Evolutionary conservation across 2,113 vertebrate genomes (phyloP).

Genomic region (Brachyistius frenatus): DNA sequence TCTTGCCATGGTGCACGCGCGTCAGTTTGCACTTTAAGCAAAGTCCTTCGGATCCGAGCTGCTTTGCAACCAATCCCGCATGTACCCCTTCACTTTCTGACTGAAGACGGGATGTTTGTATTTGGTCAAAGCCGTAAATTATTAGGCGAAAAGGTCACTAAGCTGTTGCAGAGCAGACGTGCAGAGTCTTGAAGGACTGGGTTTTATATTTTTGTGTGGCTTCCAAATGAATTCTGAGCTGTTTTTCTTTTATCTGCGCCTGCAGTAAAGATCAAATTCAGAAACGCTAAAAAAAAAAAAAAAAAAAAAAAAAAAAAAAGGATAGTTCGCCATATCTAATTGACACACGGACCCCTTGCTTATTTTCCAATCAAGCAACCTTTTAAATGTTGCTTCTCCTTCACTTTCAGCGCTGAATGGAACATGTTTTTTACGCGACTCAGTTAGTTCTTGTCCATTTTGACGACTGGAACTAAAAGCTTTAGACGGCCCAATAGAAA

Average conservation of each 20-base stretch:
- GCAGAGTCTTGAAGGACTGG: background rate
- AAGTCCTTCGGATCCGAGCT: slow-evolving; percentile 14
- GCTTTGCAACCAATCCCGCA: background rate
- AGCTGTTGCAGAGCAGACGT: slow-evolving; percentile 14
- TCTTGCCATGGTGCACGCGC: slow-evolving; percentile 13
- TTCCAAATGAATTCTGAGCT: slow-evolving; percentile 20
- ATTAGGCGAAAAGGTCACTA: slow-evolving; percentile 33
- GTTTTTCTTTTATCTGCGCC: slow-evolving; percentile 33
- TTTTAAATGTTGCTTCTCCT: slow-evolving; percentile 49
- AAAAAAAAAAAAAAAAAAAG: background rate
- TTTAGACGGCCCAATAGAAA: slow-evolving; percentile 90
- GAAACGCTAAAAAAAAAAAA: background rate
- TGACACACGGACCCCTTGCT: slow-evolving; percentile 22
- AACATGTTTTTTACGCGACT: slow-evolving; percentile 67
- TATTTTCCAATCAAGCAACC: slow-evolving; percentile 33
- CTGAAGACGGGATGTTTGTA: slow-evolving; percentile 29
- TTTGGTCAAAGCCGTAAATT: slow-evolving; percentile 47
- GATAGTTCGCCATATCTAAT: background rate
- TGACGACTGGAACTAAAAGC: slow-evolving; percentile 87
- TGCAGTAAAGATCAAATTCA: slow-evolving; percentile 33
- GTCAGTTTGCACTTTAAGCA: background rate
- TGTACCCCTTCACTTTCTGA: slow-evolving; percentile 6
- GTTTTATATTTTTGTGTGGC: slow-evolving; percentile 15
- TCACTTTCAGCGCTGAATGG: slow-evolving; percentile 58
- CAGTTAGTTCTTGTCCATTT: slow-evolving; percentile 83